Percentiles rank a stretch among this genome's conserved stretches.
These are phyloP conservation scores for Rotaria macrura DNA, from an alignment of 2,888 invertebrate genomes.

Conservation along the genomic window DNA sequence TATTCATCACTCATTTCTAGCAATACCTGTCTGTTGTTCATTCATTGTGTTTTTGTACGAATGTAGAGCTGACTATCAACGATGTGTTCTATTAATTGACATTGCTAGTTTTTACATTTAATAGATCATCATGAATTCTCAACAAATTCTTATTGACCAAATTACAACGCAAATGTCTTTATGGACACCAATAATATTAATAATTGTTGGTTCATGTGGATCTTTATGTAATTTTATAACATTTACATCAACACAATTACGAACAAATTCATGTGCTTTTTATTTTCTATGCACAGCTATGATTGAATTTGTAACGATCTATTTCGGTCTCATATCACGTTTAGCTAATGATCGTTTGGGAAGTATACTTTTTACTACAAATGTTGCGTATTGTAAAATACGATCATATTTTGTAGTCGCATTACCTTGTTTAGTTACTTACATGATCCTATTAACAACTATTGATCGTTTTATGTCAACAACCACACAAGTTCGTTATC, in stretches of 20 bases:
- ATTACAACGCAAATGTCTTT: too few species aligned
- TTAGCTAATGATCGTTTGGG: neutral
- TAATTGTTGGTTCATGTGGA: too few species aligned
- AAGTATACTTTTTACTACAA: neutral
- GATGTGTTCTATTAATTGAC: too few species aligned
- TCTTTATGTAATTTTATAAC: neutral
- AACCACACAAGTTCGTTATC: neutral
- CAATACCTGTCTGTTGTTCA: too few species aligned
- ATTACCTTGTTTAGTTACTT: neutral
- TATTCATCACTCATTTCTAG: too few species aligned
- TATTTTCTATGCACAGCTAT: neutral
- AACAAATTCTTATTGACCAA: too few species aligned
- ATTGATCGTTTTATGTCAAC: neutral
- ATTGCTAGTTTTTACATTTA: too few species aligned
- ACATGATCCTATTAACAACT: neutral
- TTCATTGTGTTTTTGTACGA: too few species aligned
- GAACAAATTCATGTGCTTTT: neutral
- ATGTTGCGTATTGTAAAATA: neutral
- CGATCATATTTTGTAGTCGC: neutral
- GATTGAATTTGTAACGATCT: too few species aligned
- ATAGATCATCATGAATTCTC: too few species aligned
- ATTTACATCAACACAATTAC: neutral
- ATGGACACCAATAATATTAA: too few species aligned
- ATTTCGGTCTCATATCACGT: neutral
- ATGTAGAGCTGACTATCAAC: too few species aligned